Evolutionary conservation across 1,140 invertebrate genomes (phyloP).

Genomic region (Globodera ellingtonae): DNA sequence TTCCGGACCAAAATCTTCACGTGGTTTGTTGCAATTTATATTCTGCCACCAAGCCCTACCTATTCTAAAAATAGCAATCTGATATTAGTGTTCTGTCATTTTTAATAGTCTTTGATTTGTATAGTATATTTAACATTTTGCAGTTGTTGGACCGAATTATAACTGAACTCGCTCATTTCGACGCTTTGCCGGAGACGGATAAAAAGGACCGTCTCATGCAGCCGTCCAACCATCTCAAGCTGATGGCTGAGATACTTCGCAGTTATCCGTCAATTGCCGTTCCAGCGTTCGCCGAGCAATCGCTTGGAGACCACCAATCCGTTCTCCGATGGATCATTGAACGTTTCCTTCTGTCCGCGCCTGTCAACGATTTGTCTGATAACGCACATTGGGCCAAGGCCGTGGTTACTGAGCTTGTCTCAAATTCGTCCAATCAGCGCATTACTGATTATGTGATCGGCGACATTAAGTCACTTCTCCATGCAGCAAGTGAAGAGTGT

Average conservation of each 20-base stretch:
- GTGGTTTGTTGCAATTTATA: conserved; percentile 8
- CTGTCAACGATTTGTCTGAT: conserved; percentile 17
- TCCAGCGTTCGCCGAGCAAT: conserved; percentile 18
- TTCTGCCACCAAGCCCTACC: neutral
- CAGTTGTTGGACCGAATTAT: conserved; percentile 24
- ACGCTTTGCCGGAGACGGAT: neutral
- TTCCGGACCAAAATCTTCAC: neutral
- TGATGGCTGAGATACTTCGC: conserved; percentile 34
- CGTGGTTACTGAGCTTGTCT: conserved; percentile 29
- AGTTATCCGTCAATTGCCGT: conserved; percentile 29
- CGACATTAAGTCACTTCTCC: conserved; percentile 34
- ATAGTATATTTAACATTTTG: conserved; percentile 10
- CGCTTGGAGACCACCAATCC: neutral
- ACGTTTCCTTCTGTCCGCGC: conserved; percentile 30
- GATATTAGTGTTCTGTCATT: neutral
- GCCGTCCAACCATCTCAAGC: conserved; percentile 16
- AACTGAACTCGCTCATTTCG: conserved; percentile 14
- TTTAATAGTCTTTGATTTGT: neutral
- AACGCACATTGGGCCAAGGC: conserved; percentile 30
- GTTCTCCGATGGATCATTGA: conserved; percentile 40
- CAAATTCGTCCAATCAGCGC: conserved; percentile 12
- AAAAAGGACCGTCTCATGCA: conserved; percentile 16
- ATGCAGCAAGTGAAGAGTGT: neutral
- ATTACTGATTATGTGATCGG: conserved; percentile 26
- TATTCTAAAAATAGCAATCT: too few relatives aligned